phyloP scores from a whole-genome alignment of 2,888 invertebrate species.

The Agrypnus murinus region DNA sequence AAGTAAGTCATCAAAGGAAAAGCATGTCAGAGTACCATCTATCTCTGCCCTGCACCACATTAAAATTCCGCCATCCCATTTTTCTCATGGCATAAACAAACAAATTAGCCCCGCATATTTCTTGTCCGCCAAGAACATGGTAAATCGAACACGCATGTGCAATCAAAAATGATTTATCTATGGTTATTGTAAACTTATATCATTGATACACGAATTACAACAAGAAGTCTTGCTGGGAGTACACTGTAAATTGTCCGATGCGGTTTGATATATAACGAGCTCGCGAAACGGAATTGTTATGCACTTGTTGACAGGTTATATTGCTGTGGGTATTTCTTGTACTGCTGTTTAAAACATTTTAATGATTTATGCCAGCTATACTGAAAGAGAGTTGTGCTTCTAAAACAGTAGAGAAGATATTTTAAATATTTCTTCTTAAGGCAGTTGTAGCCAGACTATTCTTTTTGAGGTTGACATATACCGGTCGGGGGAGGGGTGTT shows the following conservation, averaged over 20 bases:
- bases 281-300: constrained; percentile 46
- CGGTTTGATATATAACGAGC: constrained; percentile 32
- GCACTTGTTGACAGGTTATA: constrained; percentile 54
- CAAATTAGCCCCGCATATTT: constrained; percentile 67
- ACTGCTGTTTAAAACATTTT: constrained; percentile 16
- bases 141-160: constrained; percentile 60
- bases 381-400: too few species aligned
- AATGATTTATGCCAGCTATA: constrained; percentile 21
- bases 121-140: constrained; percentile 61
- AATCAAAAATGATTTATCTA: constrained; percentile 65
- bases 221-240: constrained; percentile 45
- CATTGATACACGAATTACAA: constrained; percentile 57
- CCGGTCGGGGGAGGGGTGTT: too few species aligned
- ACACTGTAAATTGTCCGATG: constrained; percentile 46
- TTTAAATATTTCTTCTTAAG: too few species aligned
- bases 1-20: constrained; percentile 44
- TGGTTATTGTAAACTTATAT: constrained; percentile 65
- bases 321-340: constrained; percentile 41
- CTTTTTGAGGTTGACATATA: too few species aligned
- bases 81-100: constrained; percentile 66
- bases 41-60: constrained; percentile 59
- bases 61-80: constrained; percentile 63
- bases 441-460: too few species aligned
- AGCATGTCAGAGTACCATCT: constrained; percentile 50
- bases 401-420: not conserved